phyloP scores from a whole-genome alignment of 2,797 vertebrate genomes.

The Bradypus variegatus region DNA sequence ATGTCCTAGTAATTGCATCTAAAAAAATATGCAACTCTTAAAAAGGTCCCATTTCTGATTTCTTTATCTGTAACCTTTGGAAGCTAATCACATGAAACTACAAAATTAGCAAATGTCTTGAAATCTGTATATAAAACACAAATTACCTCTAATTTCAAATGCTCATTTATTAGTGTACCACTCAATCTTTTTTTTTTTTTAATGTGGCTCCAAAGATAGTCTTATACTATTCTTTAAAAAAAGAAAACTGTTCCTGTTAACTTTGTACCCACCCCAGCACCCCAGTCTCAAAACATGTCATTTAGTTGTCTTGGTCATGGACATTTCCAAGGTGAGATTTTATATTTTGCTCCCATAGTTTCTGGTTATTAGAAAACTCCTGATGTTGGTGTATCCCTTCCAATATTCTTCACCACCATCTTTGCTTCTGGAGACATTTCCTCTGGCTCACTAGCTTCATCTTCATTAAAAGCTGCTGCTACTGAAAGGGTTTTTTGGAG shows the following conservation, averaged over 20 bases:
- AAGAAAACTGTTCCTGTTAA: conserved; percentile 79
- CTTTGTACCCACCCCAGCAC: conserved; percentile 71
- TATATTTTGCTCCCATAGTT: conserved; percentile 97
- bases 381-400: conserved; percentile 95
- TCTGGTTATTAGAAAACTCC: conserved; percentile 99
- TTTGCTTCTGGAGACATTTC: no score
- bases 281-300: conserved; percentile 20
- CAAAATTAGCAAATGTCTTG: conserved; percentile 77
- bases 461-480: no score
- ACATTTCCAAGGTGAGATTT: conserved; percentile 85
- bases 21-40: conserved; percentile 71
- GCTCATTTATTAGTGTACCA: conserved; percentile 77
- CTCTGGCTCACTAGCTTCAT: no score
- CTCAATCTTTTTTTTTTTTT: conserved; percentile 64
- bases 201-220: conserved; percentile 78
- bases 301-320: conserved; percentile 74
- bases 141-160: conserved; percentile 81
- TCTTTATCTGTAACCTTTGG: conserved; percentile 77
- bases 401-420: no score
- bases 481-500: no score
- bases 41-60: conserved; percentile 78
- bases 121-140: conserved; percentile 82
- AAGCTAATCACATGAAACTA: conserved; percentile 75
- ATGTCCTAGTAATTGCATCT: conserved; percentile 67
- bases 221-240: conserved; percentile 76